Base-by-base conservation (phyloP, 1,140 invertebrate genomes). In the Drosophila carrolli region DNA sequence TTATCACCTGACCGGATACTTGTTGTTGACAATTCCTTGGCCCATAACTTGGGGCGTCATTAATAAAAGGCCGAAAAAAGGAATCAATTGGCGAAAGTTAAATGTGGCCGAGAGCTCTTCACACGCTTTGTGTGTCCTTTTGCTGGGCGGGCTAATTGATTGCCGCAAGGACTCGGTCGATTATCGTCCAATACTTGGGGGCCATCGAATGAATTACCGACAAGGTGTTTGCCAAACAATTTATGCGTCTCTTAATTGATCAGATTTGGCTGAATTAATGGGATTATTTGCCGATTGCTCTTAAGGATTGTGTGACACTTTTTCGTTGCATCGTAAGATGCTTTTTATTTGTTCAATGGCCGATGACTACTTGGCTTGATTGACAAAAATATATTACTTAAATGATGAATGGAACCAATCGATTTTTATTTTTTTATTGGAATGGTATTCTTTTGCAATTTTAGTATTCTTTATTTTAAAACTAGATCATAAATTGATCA, bases 41-140 rank as follows among this genome's bases (percentile, higher is more conserved):
- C 29, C 73, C 71, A 75, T 75, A 75, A 66, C 73, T 66, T 48
- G 19, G 40, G 72, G 51, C 46, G 27, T 16, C 68, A 73, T 74
- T 68, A 46, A 74, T 74, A 53, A 74, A 71, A 54, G 68, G 43
- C 13, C 40, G 43, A 50, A 23, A 48, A 19, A 16, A 41, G 10
- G 66, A 75, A 75, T 75, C 71, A 75, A 75, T 75, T 75, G 71
- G 41, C 71, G 58, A 66, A 66, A 75, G 73, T 75, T 66, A 66
- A 75, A 75, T 38, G 51, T 70, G 67, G 41, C 63, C 67, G 27
- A 70, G 51, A 70, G 63, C 62, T 40, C 35, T 68, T 71, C 35
- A 63, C 59, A 65, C 63, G 44, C 40, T 35, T 11, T 35, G 29
- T 37, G n/a, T 38, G 56, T 35, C 23, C 35, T 29, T 67, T 9